Evolutionary conservation across 2,797 vertebrate genomes (phyloP), one percentile per base, ranked within the genome.

Genomic region (Enteromius paludinosus): DNA sequence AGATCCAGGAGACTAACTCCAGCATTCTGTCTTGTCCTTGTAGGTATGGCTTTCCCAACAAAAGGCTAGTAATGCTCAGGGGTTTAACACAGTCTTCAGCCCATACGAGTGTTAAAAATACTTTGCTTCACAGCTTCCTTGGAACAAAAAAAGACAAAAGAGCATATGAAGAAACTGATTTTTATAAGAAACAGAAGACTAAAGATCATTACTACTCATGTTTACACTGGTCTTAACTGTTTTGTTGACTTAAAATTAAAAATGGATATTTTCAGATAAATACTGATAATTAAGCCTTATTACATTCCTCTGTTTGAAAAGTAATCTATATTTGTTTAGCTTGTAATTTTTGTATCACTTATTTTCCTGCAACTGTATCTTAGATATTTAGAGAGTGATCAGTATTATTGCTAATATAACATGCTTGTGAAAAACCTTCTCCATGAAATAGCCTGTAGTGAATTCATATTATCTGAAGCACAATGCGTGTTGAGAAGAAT

Each of bases 31-130:
- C 96, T 96, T 97, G 95, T 96, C 96, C 95, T 94, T 95, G 95
- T 95, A 99, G 98, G 98, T 99, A 98, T 99, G 98, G 98, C 98
- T 97, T 99, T 99, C 96, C 97, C 97, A 95, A 98, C 98, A 96
- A 99, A 99, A 97, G 98, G 98, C 97, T 99, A 97, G 81, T 84
- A 95, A 93, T 94, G 93, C 94, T 95, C 94, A 95, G 95, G 95
- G 94, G 72, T 76, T 66, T 76, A 59, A 78, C 52, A 94, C 94
- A 95, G 93, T 92, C 92, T 94, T 94, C 95, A 95, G 94, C 94
- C 94, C 92, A 94, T 94, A 94, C 94, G 93, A 95, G 93, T 95
- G 88, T 95, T 96, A 96, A 96, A 79, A 92, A 94, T 94, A 91
- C 93, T 96, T 96, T 96, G 94, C 95, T 95, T 96, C 93, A 75